A percentile compares a stretch with the other conserved stretches of the same genome.
These are phyloP conservation scores for Drosophila helvetica DNA, from an alignment of 2,888 invertebrate species.

Conservation along the genomic window DNA sequence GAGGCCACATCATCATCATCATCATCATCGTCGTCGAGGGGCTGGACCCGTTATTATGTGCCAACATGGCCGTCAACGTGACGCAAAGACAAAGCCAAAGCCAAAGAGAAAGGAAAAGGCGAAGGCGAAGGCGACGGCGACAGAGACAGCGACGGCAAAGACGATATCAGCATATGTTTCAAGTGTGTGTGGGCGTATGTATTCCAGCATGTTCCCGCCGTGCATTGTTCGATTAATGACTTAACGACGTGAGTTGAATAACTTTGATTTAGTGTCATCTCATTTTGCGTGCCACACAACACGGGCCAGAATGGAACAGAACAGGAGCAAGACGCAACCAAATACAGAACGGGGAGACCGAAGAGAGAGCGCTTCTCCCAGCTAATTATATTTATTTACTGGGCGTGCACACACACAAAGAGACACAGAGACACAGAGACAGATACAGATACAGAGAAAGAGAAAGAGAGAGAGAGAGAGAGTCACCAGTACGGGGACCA, in stretches of 20 bases:
- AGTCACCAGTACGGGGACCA: no score
- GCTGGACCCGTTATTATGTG: slow-evolving; percentile 64
- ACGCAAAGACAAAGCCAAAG: slow-evolving; percentile 46
- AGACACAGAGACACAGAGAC: slow-evolving; percentile 12
- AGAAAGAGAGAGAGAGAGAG: slow-evolving; percentile 6
- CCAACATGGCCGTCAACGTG: slow-evolving; percentile 75
- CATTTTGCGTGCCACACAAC: slow-evolving; percentile 58
- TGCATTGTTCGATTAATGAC: slow-evolving; percentile 79
- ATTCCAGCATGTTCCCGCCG: slow-evolving; percentile 55
- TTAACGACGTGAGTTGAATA: slow-evolving; percentile 78
- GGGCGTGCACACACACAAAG: slow-evolving; percentile 38
- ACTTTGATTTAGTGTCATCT: slow-evolving; percentile 77
- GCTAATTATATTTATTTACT: slow-evolving; percentile 76
- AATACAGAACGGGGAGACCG: slow-evolving; percentile 6
- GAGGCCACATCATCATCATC: slow-evolving; percentile 45
- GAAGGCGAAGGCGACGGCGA: slow-evolving; percentile 37
- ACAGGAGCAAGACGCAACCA: neutral
- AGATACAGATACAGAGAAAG: slow-evolving; percentile 5
- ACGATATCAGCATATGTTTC: slow-evolving; percentile 77
- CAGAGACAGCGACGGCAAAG: slow-evolving; percentile 11
- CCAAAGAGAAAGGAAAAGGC: slow-evolving; percentile 47
- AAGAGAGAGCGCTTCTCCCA: slow-evolving; percentile 32
- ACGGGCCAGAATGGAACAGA: slow-evolving; percentile 5
- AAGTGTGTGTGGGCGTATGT: slow-evolving; percentile 17
- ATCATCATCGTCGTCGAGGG: slow-evolving; percentile 5